Evolutionary conservation across 2,113 vertebrate genomes (phyloP).

Genomic region (Ammodytes dubius): DNA sequence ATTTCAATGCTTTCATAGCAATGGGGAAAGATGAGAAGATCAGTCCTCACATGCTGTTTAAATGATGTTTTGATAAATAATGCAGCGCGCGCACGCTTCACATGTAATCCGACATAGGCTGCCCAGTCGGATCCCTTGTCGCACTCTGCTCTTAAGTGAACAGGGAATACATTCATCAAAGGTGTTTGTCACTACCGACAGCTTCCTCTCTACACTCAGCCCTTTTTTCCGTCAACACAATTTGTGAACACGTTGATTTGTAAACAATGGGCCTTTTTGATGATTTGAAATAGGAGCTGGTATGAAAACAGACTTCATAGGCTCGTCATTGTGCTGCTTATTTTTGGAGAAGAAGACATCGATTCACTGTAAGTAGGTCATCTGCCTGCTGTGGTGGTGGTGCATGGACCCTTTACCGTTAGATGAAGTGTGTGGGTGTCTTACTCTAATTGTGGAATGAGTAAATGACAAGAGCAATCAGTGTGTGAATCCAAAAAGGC

Average conservation of each 20-base stretch:
- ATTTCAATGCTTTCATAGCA: conserved; percentile 25
- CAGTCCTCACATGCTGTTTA: conserved; percentile 59
- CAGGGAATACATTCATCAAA: conserved; percentile 69
- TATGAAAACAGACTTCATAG: conserved; percentile 50
- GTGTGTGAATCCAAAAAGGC: conserved; percentile 11
- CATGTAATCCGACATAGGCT: conserved; percentile 67
- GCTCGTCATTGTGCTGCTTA: conserved; percentile 47
- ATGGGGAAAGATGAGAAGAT: conserved; percentile 46
- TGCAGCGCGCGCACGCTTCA: conserved; percentile 60
- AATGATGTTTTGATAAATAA: conserved; percentile 79
- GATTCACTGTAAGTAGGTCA: conserved; percentile 55
- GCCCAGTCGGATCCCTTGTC: conserved; percentile 51
- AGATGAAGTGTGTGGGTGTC: conserved; percentile 31
- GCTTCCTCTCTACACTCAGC: conserved; percentile 67
- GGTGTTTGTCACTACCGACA: conserved; percentile 64
- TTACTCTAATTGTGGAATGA: conserved; percentile 22
- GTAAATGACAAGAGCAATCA: conserved; percentile 33
- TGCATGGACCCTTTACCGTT: conserved; percentile 23
- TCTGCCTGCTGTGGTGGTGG: conserved; percentile 23
- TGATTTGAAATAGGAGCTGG: conserved; percentile 57
- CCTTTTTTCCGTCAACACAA: conserved; percentile 68
- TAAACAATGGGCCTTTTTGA: conserved; percentile 54
- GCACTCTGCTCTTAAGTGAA: conserved; percentile 39
- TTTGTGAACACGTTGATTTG: conserved; percentile 69
- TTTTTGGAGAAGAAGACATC: conserved; percentile 40